These are phyloP conservation scores for Platyscapa corneri DNA, from an alignment of 1,140 invertebrate species.

Conservation along the genomic window DNA sequence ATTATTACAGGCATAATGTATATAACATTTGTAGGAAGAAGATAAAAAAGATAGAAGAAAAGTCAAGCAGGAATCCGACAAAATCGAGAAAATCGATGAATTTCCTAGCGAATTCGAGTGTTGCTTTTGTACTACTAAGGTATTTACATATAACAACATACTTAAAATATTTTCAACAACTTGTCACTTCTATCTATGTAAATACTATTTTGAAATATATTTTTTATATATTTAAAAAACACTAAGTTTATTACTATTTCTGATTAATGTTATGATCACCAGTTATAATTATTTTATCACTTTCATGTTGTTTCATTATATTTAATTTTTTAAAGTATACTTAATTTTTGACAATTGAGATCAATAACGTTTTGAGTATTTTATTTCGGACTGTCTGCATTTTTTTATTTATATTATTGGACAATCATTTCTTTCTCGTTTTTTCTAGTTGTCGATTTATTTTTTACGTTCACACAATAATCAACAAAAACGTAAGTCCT, in stretches of 20 bases:
- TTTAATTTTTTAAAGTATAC: slow-evolving; percentile 3
- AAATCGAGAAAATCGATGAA: slow-evolving; percentile 80
- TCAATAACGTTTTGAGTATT: background rate
- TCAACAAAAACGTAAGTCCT: slow-evolving; percentile 48
- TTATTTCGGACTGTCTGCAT: slow-evolving; percentile 33
- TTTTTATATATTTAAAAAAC: slow-evolving; percentile 11
- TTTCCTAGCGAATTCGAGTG: slow-evolving; percentile 94
- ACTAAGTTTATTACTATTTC: slow-evolving; percentile 3
- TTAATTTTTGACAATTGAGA: background rate
- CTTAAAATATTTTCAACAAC: slow-evolving; percentile 31
- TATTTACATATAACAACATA: slow-evolving; percentile 74
- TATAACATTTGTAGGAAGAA: slow-evolving; percentile 78
- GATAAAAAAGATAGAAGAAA: slow-evolving; percentile 81
- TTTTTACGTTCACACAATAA: slow-evolving; percentile 50
- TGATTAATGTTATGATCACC: slow-evolving; percentile 23
- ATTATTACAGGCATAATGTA: slow-evolving; percentile 60
- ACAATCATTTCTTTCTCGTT: slow-evolving; percentile 50
- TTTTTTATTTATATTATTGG: slow-evolving; percentile 31
- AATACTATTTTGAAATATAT: slow-evolving; percentile 40
- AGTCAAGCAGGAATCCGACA: slow-evolving; percentile 69
- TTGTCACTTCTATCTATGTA: slow-evolving; percentile 36
- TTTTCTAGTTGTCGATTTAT: slow-evolving; percentile 52
- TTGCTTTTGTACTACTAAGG: slow-evolving; percentile 96
- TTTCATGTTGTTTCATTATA: slow-evolving; percentile 23
- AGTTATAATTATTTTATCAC: slow-evolving; percentile 23